Evolutionary conservation across 2,113 vertebrate genomes (phyloP).

Genomic region (Regulus satrapa): DNA sequence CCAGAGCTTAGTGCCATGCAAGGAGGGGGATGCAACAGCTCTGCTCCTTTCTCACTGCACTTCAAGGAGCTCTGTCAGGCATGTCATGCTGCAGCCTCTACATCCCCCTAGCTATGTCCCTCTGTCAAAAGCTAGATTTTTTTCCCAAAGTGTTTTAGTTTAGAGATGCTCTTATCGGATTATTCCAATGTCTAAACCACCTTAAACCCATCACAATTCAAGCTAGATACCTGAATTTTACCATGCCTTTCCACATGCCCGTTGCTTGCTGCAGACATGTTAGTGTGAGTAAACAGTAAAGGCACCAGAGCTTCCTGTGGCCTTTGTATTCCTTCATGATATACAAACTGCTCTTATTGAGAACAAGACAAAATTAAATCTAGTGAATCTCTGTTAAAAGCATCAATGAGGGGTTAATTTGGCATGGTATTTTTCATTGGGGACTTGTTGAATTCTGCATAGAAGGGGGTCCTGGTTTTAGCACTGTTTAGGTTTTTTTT

Average conservation of each 20-base stretch:
- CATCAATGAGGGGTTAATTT: neutral
- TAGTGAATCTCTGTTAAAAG: neutral
- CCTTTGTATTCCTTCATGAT: neutral
- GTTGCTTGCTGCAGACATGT: neutral
- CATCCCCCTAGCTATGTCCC: neutral
- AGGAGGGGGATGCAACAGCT: neutral
- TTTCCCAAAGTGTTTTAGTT: neutral
- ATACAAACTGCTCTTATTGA: neutral
- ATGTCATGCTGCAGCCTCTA: neutral
- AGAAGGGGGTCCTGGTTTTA: neutral
- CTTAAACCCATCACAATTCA: neutral
- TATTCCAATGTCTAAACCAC: neutral
- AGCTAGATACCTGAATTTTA: neutral
- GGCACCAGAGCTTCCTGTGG: neutral
- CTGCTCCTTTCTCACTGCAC: fast-evolving
- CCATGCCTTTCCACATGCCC: neutral
- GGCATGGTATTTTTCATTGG: neutral
- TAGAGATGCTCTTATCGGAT: neutral
- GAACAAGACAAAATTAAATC: neutral
- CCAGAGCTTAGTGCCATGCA: neutral
- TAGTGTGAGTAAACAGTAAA: neutral
- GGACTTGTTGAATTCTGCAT: neutral
- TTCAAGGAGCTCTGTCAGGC: neutral
- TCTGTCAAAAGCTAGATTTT: neutral
- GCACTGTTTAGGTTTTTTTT: too few relatives aligned